phyloP scores from a whole-genome alignment of 2,888 invertebrate species.

The Hirtodrosophila cameraria region DNA sequence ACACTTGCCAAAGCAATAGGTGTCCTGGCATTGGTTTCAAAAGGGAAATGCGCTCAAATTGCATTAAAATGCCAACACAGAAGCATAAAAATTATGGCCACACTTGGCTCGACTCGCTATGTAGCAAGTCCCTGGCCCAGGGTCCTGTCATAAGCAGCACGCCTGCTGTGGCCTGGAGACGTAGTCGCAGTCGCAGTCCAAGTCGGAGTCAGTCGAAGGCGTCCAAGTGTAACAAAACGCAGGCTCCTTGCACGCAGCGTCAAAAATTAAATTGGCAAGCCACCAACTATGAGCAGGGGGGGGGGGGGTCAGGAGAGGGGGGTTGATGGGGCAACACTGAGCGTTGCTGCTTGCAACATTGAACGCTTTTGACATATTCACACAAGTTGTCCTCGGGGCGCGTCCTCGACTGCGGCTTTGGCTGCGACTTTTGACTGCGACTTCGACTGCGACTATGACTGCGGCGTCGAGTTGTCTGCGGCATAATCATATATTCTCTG shows the following conservation, averaged over 20 bases:
- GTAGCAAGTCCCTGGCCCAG: slow-evolving; percentile 19
- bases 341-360: slow-evolving; percentile 66
- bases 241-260: slow-evolving; percentile 76
- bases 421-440: slow-evolving; percentile 31
- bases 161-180: slow-evolving; percentile 58
- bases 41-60: slow-evolving; percentile 80
- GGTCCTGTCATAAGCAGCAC: slow-evolving; percentile 72
- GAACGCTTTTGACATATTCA: slow-evolving; percentile 78
- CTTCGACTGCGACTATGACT: slow-evolving; percentile 26
- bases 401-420: slow-evolving; percentile 15
- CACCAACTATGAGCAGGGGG: slow-evolving; percentile 66
- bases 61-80: slow-evolving; percentile 79
- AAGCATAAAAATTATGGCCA: slow-evolving; percentile 77
- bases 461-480: slow-evolving; percentile 75
- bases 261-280: slow-evolving; percentile 82
- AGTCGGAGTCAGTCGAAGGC: slow-evolving; percentile 63
- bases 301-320: slow-evolving; percentile 22
- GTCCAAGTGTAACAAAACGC: slow-evolving; percentile 79
- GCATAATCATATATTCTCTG: slow-evolving; percentile 78
- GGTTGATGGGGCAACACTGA: no score
- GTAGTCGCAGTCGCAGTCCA: slow-evolving; percentile 1
- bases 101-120: slow-evolving; percentile 63
- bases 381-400: slow-evolving; percentile 62
- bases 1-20: slow-evolving; percentile 76
- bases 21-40: slow-evolving; percentile 79